Evolutionary conservation across 2,888 invertebrate species (phyloP), one percentile per base, ranked within the genome.

Genomic region (Tetanocera ferruginea): DNA sequence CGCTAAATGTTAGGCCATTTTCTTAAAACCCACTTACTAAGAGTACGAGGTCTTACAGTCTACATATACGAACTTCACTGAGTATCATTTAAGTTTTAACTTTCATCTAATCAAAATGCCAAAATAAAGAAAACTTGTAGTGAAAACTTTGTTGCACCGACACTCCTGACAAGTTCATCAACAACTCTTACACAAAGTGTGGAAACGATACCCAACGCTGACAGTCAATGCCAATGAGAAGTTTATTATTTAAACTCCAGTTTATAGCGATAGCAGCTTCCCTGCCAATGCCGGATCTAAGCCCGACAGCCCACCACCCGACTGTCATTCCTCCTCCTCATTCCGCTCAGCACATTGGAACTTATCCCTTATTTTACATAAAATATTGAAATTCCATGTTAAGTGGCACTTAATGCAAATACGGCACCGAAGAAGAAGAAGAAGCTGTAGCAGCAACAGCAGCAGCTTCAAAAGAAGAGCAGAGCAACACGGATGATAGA

Each of bases 351-450:
- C 28, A 62, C 37, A 64, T 17, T 19, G 74, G 17, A 76, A 76
- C 52, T 76, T 80, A 81, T 81, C 81, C 80, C 79, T 80, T 86
- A 84, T 83, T 86, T 86, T 85, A 85, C 88, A 87, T 87, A 87
- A 87, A 85, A 85, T 87, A 87, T 88, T 86, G 87, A 85, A 86
- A 87, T 86, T 83, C 83, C 84, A 83, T 87, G 86, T 88, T 86
- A 87, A 88, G 85, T 88, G 87, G 82, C 83, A 85, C 86, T 87
- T 86, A 86, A 88, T 87, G 87, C 87, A 86, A 87, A 87, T 87
- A 82, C 80, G 67, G 77, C 78, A 79, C 51, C 28, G 52, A 57
- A 37, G 51, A 52, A 25, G 55, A 31, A 14, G 69, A 57, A 55
- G 19, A 51, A 62, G 51, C n/a, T 64, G 55, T 19, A 52, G 51